Evolutionary conservation across 2,797 vertebrate species (phyloP).

Genomic region (Benthosema pterotum): DNA sequence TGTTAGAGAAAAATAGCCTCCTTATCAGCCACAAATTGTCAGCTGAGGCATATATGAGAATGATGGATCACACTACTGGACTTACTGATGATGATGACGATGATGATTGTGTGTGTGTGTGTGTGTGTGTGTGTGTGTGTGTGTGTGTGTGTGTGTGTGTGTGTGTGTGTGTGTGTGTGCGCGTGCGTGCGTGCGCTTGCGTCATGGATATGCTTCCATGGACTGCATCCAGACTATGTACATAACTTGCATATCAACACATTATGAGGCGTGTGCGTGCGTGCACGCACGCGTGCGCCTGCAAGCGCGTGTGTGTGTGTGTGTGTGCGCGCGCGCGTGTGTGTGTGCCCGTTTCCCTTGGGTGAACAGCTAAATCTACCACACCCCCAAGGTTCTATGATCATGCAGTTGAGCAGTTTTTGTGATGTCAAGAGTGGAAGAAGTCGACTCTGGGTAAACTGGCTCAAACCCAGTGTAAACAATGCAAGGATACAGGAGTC

Average conservation of each 20-base stretch:
- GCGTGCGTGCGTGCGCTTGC: background rate
- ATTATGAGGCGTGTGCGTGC: background rate
- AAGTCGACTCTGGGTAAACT: too few species aligned
- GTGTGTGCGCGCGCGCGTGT: background rate
- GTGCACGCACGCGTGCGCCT: background rate
- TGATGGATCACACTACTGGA: slow-evolving; percentile 35
- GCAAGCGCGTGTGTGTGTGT: too few species aligned
- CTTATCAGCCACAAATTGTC: slow-evolving; percentile 58
- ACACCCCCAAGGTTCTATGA: too few species aligned
- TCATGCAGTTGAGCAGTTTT: too few species aligned
- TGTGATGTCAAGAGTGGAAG: too few species aligned
- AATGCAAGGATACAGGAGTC: too few species aligned
- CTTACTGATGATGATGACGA: slow-evolving; percentile 12
- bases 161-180: slow-evolving; percentile 11
- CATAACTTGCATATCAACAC: too few species aligned
- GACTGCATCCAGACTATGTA: too few species aligned
- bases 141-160: background rate
- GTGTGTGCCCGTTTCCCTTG: background rate
- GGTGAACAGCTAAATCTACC: too few species aligned
- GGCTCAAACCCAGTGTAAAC: too few species aligned
- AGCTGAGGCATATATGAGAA: slow-evolving; percentile 26
- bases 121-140: slow-evolving; percentile 7
- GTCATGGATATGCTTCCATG: background rate
- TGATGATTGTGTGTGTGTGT: slow-evolving; percentile 2
- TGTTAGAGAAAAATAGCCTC: slow-evolving; percentile 58